Evolutionary conservation across 2,113 vertebrate genomes (phyloP), one percentile per base, ranked within the genome.

Genomic region (Psittacula cyanocephala): DNA sequence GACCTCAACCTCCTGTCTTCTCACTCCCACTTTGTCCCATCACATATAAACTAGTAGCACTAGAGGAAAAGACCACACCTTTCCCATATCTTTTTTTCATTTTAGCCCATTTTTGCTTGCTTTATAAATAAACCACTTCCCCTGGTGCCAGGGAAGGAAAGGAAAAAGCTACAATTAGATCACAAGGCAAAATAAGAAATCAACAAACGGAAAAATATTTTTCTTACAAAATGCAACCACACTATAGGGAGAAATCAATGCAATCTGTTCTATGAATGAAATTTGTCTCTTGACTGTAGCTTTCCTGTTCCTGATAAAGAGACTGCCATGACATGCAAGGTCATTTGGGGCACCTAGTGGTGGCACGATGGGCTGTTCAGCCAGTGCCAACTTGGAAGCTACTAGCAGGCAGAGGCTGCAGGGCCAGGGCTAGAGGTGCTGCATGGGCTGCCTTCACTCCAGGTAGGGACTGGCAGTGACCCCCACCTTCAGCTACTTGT

Each of bases 111-210:
- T 91, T 91, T 89, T 79, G 8, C 33, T 62, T 78, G 24, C 44
- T 89, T 62, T 89, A 14, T 87, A 94, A 88, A 95, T 82, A 95
- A 68, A n/a, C n/a, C n/a, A n/a, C n/a, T n/a, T n/a, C n/a, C n/a
- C n/a, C n/a, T 72, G 81, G 62, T 89, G 49, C 70, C 44, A 80
- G 80, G 53, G 63, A 69, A 85, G 57, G 70, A 50, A 77, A 90
- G 35, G n/a, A 39, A 89, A 86, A 62, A 80, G 10, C 28, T 83
- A 63, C 63, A 43, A 47, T 67, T 77, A 62, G 37, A 62, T 80
- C 46, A 83, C 19, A 68, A 78, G 15, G 31, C 65, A 92, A 93
- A 93, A 89, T 69, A 80, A 82, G 39, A 95, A 86, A 74, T 39
- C 0, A 0, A 85, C 29, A 24, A 83, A 68, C 10, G 55, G 53